Base-by-base conservation (phyloP, 2,888 invertebrate genomes). In the Nasonovia ribisnigri region DNA sequence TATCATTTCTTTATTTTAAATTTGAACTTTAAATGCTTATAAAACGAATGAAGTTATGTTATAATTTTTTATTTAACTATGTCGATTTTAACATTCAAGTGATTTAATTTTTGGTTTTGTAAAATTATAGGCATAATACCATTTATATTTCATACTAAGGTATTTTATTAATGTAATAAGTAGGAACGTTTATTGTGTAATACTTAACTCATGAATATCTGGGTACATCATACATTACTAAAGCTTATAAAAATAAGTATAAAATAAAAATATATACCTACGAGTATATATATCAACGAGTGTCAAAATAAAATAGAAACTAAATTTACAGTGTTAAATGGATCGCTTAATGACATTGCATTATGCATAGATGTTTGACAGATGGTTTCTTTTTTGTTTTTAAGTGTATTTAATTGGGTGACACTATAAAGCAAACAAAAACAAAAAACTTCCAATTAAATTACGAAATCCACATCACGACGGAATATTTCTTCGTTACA, bases 241-340 rank as follows among this genome's bases (percentile, higher is more conserved):
- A 57, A 8, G 26, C 36, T 20, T 20, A 77, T 77, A 48, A 48
- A 87, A 87, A 87, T 48, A 46, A 87, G 16, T 77, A 48, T 29
- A 67, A 67, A 48, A 88, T 42, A 88, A 26, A 54, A 54, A 42
- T 36, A 29, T 36, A 54, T 54, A 20, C 54, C 54, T 54, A n/a
- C 24, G n/a, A n/a, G n/a, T n/a, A 26, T 29, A 43, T 20, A 11
- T 67, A 13, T 36, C 20, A 77, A 36, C 8, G 8, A 77, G 20
- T 77, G 36, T 36, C 20, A 77, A 77, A 36, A 20, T 36, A 77
- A 87, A 46, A 87, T 46, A 36, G 77, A 77, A 87, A 87, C 46
- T 87, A 48, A 87, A 87, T n/a, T 48, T 87, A 87, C 13, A 46
- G 29, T 46, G 87, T 48, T 88, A 88, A 88, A 51, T 88, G n/a